Percentiles rank a stretch among this genome's conserved stretches.
phyloP scores from a whole-genome alignment of 2,888 invertebrate genomes.

The Deilephila elpenor region DNA sequence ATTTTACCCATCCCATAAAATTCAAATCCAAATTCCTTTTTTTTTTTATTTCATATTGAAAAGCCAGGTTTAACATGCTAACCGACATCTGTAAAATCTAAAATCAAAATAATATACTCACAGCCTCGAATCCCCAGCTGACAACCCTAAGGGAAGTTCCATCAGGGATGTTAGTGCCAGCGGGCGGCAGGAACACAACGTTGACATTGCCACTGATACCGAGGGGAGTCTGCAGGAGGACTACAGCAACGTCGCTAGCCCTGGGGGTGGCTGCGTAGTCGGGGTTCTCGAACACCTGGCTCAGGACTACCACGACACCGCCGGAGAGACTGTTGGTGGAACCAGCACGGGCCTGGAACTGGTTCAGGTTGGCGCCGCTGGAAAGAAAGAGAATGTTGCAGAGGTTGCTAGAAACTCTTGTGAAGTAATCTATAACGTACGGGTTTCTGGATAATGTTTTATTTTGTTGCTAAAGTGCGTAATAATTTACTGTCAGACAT shows the following conservation, averaged over 20 bases:
- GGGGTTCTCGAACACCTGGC: constrained; percentile 51
- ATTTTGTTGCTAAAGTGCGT: too few species aligned
- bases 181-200: constrained; percentile 58
- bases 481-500: too few species aligned
- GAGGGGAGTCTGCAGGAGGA: constrained; percentile 43
- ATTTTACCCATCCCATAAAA: too few species aligned
- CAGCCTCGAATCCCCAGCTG: constrained; percentile 69
- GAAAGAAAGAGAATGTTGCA: neutral
- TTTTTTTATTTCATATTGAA: too few species aligned
- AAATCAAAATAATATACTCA: constrained; percentile 45
- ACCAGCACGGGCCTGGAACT: constrained; percentile 61
- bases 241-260: constrained; percentile 55
- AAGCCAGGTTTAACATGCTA: too few species aligned
- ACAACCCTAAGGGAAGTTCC: constrained; percentile 51
- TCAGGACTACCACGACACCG: constrained; percentile 47
- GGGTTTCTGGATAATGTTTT: too few species aligned
- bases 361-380: constrained; percentile 53
- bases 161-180: constrained; percentile 50
- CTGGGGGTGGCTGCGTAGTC: constrained; percentile 54
- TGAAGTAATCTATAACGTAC: too few species aligned
- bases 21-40: too few species aligned
- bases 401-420: too few species aligned
- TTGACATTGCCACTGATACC: constrained; percentile 47
- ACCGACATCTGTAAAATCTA: too few species aligned
- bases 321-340: constrained; percentile 62